Base-by-base conservation (phyloP, 2,888 invertebrate species). In the Chydorus sphaericus region DNA sequence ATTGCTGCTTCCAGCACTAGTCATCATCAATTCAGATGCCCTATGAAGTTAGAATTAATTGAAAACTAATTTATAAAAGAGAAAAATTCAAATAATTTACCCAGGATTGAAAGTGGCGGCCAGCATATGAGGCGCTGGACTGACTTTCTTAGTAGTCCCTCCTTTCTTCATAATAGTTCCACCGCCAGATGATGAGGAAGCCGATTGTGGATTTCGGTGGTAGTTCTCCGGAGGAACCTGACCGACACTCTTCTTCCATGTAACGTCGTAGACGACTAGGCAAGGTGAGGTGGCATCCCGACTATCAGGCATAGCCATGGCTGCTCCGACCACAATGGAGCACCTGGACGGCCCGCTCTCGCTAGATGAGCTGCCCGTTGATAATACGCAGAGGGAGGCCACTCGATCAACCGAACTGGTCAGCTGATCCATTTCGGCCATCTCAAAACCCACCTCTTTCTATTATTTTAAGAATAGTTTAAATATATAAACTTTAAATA, bases 351-450 rank as follows among this genome's bases (percentile, higher is more conserved):
- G 44, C 44, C 28, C 26, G 14, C 14, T 23, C 20, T 23, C 39
- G 23, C 23, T 44, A 14, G 44, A 23, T 14, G 18, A 44, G 26
- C 26, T 16, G 14, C 44, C 44, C 7, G 44, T 10, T 14, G 33
- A 44, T 10, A 44, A 23, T 11, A 44, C 44, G 44, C 44, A 26
- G 4, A 44, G 44, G n/a, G 44, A 10, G 14, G 44, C 28, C 14
- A 44, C 44, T 44, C 38, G 26, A 26, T 2, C 16, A 48, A 53
- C 8, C 23, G 26, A 28, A 11, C 28, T 23, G 7, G 23, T 18
- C 20, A 51, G 16, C 23, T 36, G 36, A 73, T 69, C 62, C 74
- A 71, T 64, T 70, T 71, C 75, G 75, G 69, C 20, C 64, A 62
- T 33, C 50, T 18, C 39, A 57, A 59, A 60, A 55, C 52, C 16